Evolutionary conservation across 2,797 vertebrate species (phyloP).

Genomic region (Rhinella marina): DNA sequence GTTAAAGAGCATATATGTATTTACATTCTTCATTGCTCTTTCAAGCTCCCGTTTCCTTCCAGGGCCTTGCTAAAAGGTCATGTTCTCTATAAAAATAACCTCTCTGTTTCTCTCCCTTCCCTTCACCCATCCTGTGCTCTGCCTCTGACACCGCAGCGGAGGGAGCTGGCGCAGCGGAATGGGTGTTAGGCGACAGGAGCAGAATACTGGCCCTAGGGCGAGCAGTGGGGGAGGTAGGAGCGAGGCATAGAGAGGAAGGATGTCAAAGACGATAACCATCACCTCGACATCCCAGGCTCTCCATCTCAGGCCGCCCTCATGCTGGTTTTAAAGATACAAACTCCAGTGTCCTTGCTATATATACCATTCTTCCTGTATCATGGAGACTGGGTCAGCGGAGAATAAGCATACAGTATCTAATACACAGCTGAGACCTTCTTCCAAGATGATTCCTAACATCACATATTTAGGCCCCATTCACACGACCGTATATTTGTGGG

Average conservation of each 20-base stretch:
- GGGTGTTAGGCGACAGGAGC: constrained; percentile 63
- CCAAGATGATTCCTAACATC: not conserved
- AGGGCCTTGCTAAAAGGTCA: constrained; percentile 56
- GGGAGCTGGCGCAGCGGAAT: constrained; percentile 62
- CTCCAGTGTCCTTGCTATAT: constrained; percentile 55
- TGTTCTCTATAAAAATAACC: constrained; percentile 61
- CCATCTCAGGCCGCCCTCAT: constrained; percentile 44
- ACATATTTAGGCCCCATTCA: no score
- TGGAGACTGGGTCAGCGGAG: not conserved
- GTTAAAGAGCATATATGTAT: constrained; percentile 53
- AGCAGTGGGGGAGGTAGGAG: constrained; percentile 57
- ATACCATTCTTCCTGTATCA: not conserved
- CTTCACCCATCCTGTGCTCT: constrained; percentile 60
- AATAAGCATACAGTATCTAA: not conserved
- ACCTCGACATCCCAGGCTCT: constrained; percentile 58
- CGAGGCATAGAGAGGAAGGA: constrained; percentile 59
- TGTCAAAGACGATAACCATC: constrained; percentile 61
- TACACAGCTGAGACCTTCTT: not conserved
- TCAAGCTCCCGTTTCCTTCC: constrained; percentile 54
- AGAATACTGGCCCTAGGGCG: constrained; percentile 59
- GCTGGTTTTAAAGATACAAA: constrained; percentile 57
- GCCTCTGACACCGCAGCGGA: constrained; percentile 58
- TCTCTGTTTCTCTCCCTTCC: constrained; percentile 57
- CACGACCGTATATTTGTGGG: no score
- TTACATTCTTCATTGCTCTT: constrained; percentile 52